These are phyloP conservation scores for Petrolisthes cinctipes DNA, from an alignment of 2,888 invertebrate genomes.

Conservation along the genomic window DNA sequence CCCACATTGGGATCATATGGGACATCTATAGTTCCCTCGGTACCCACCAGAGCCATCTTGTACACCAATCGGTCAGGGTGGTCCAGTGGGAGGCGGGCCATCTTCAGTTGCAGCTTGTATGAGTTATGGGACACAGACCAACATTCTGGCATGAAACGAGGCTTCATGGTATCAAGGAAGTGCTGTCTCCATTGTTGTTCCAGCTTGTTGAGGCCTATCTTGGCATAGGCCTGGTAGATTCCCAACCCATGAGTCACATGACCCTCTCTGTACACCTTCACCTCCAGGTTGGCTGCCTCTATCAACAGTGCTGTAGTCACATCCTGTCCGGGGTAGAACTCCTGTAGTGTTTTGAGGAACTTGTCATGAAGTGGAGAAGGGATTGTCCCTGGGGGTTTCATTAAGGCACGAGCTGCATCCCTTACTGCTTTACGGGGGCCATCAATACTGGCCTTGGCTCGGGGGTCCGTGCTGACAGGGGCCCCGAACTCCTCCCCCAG, in stretches of 20 bases:
- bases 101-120: conserved; percentile 69
- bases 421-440: conserved; percentile 67
- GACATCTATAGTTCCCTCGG: conserved; percentile 57
- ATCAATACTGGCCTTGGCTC: conserved; percentile 55
- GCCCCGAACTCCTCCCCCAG: conserved; percentile 77
- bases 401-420: conserved; percentile 68
- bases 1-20: conserved; percentile 42
- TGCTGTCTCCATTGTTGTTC: conserved; percentile 83
- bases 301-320: conserved; percentile 73
- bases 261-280: conserved; percentile 68
- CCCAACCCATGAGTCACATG: conserved; percentile 70
- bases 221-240: conserved; percentile 69
- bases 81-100: conserved; percentile 57
- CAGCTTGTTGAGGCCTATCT: conserved; percentile 77
- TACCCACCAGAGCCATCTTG: conserved; percentile 62
- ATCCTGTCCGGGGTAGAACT: conserved; percentile 72
- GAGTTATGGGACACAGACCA: conserved; percentile 84
- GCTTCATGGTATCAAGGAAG: conserved; percentile 81
- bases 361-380: conserved; percentile 69
- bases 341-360: conserved; percentile 72
- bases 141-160: conserved; percentile 78
- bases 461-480: conserved; percentile 73
- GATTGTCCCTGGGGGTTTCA: conserved; percentile 70
- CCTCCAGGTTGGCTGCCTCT: conserved; percentile 72
- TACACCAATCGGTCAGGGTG: conserved; percentile 50